Percentiles rank a stretch among this genome's conserved stretches.
Evolutionary conservation across 2,888 invertebrate genomes (phyloP).

Genomic region (Emmelina monodactyla): DNA sequence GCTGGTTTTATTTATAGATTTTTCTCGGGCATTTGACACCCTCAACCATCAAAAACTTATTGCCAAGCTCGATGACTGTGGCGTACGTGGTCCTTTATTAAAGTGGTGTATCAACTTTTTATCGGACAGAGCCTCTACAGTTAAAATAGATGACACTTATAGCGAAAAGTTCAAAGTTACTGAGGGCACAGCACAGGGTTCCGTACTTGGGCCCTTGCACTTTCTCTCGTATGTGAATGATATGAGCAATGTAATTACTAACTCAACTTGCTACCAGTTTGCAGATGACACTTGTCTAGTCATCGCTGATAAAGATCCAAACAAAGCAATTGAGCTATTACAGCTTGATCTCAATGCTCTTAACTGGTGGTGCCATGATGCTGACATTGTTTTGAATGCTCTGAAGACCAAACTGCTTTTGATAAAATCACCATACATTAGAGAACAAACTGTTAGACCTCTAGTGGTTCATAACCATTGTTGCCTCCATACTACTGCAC

Average conservation of each 20-base stretch:
- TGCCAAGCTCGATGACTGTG: conserved; percentile 8
- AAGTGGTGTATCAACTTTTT: conserved; percentile 10
- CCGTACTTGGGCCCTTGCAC: conserved; percentile 4
- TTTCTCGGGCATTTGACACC: conserved; percentile 16
- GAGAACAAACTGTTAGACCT: not conserved
- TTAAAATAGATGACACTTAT: not conserved
- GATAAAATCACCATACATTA: conserved; percentile 9
- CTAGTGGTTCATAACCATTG: conserved; percentile 9
- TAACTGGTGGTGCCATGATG: conserved; percentile 10
- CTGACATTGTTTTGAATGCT: conserved; percentile 9
- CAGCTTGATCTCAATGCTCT: conserved; percentile 6
- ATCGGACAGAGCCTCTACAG: conserved; percentile 1
- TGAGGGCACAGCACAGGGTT: conserved; percentile 8
- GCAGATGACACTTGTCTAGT: conserved; percentile 15
- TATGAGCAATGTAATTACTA: conserved; percentile 7
- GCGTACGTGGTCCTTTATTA: conserved; percentile 4
- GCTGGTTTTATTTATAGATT: conserved; percentile 13
- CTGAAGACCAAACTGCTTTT: conserved; percentile 12
- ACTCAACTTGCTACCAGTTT: conserved; percentile 12
- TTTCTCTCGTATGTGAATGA: conserved; percentile 14
- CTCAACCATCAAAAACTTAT: conserved; percentile 11
- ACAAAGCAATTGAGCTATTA: too few species aligned
- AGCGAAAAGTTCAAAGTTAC: not conserved
- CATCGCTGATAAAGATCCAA: conserved; percentile 5
- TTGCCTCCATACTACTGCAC: conserved; percentile 2